Conservation (phyloP, 2,113 vertebrate genomes). For the Phyllostomus discolor region DNA sequence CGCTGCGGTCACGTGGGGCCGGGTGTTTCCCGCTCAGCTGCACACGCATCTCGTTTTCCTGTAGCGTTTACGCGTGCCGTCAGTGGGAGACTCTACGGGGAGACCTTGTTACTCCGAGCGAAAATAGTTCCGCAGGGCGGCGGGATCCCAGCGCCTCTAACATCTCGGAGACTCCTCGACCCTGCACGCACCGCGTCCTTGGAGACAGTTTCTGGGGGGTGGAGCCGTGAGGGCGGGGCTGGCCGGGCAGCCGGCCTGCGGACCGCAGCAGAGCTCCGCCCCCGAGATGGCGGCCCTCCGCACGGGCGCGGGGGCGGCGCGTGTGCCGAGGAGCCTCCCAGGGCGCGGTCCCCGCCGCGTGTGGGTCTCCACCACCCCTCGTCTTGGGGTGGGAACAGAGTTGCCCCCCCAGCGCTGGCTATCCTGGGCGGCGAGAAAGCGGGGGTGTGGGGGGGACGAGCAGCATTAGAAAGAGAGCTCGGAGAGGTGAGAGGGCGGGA, state of each 20-base stretch:
- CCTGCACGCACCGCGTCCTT: neutral
- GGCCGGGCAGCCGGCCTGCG: neutral
- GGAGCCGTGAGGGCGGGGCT: neutral
- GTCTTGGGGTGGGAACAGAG: neutral
- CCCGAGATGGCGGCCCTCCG: fast-evolving
- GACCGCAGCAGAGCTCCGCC: neutral
- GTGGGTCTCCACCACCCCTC: neutral
- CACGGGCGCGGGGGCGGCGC: neutral
- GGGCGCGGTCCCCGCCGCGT: too few relatives aligned
- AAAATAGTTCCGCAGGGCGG: neutral
- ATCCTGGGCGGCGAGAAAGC: fast-evolving
- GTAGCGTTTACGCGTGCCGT: fast-evolving
- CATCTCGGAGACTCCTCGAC: neutral
- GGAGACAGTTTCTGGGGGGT: neutral
- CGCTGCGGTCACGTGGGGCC: fast-evolving
- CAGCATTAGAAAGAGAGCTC: neutral
- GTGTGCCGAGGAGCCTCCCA: fast-evolving
- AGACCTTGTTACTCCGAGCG: neutral
- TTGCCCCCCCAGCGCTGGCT: neutral
- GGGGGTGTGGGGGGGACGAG: too few relatives aligned
- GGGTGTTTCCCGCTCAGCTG: fast-evolving
- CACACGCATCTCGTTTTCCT: neutral
- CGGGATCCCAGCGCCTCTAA: neutral
- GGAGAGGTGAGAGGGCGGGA: neutral
- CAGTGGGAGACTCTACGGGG: neutral